Evolutionary conservation across 2,113 vertebrate genomes (phyloP).

Genomic region (Taxidea taxus): DNA sequence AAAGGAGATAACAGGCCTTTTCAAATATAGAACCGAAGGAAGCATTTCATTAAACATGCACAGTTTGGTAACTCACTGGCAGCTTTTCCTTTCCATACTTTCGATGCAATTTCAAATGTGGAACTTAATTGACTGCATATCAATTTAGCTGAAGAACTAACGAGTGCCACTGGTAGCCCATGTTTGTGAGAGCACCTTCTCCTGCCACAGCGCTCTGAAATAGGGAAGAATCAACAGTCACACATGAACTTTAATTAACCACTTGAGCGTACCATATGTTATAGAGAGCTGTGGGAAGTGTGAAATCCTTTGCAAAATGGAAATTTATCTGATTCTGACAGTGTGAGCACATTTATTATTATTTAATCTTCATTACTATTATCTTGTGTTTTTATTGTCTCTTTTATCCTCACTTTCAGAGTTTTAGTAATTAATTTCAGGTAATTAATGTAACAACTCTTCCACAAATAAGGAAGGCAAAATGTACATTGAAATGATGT

Average conservation of each 20-base stretch:
- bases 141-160: neutral
- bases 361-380: conserved; percentile 13
- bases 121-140: neutral
- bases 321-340: conserved; percentile 58
- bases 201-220: conserved; percentile 34
- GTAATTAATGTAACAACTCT: neutral
- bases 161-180: neutral
- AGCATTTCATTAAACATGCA: neutral
- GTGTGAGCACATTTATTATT: conserved; percentile 50
- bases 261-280: conserved; percentile 54
- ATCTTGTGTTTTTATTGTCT: conserved; percentile 15
- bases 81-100: neutral
- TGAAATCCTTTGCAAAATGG: conserved; percentile 65
- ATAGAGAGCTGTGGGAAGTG: conserved; percentile 50
- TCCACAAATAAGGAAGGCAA: neutral
- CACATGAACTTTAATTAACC: conserved; percentile 62
- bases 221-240: conserved; percentile 57
- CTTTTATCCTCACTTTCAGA: neutral
- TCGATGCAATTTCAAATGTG: conserved; percentile 21
- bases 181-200: neutral
- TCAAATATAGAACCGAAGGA: neutral
- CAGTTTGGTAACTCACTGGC: neutral
- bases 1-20: neutral
- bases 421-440: neutral
- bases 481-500: neutral